phyloP scores from a whole-genome alignment of 1,140 invertebrate species.

The Adoxophyes honmai region DNA sequence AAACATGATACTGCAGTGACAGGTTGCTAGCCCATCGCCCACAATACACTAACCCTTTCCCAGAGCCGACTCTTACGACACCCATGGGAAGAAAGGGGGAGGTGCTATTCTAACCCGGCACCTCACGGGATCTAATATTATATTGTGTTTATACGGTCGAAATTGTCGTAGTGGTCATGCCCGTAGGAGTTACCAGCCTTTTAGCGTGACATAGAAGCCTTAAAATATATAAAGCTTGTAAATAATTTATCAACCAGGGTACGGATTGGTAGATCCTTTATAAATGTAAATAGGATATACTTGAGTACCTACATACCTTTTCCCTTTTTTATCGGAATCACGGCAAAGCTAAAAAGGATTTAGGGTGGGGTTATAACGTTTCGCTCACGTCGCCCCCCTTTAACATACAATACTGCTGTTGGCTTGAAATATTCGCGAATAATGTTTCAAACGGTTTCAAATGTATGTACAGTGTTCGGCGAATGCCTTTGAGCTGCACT shows the following conservation, averaged over 20 bases:
- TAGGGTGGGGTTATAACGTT: constrained; percentile 12
- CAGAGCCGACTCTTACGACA: too few species aligned
- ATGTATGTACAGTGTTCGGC: neutral
- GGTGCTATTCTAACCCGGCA: too few species aligned
- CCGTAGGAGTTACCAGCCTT: neutral
- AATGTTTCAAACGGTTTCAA: neutral
- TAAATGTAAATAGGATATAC: neutral
- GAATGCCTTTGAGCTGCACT: too few species aligned
- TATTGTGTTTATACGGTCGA: too few species aligned
- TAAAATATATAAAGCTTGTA: constrained; percentile 5
- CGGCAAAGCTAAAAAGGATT: constrained; percentile 10
- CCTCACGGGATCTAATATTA: too few species aligned
- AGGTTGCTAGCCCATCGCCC: too few species aligned
- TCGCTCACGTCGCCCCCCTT: constrained; percentile 5
- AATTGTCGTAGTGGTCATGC: neutral
- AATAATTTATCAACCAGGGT: constrained; percentile 12
- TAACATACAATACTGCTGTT: constrained; percentile 11
- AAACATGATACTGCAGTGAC: too few species aligned
- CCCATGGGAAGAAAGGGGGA: too few species aligned
- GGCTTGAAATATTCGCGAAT: neutral
- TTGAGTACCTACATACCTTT: constrained; percentile 5
- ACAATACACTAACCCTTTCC: too few species aligned
- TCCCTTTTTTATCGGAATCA: constrained; percentile 12
- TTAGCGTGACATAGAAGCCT: neutral
- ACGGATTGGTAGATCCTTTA: neutral